These are phyloP conservation scores for Microctonus hyperodae DNA, from an alignment of 2,888 invertebrate genomes.

Conservation along the genomic window DNA sequence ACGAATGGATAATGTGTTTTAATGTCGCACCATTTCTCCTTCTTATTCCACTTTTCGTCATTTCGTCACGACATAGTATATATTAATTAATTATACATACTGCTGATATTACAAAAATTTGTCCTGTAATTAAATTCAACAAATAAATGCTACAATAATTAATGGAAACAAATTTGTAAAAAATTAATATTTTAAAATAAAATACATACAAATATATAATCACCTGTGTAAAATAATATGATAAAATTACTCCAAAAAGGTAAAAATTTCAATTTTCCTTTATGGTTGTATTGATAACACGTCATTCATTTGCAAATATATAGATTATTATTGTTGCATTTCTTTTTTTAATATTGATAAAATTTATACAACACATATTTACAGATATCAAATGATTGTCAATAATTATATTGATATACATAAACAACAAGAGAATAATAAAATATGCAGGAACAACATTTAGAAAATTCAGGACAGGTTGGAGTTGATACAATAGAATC, in stretches of 20 bases:
- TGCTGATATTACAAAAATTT: too few relatives aligned
- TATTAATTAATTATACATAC: too few relatives aligned
- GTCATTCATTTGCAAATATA: neutral
- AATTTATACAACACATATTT: neutral
- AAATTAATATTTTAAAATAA: too few relatives aligned
- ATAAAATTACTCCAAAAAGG: neutral
- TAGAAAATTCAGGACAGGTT: neutral
- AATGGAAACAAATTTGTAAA: too few relatives aligned
- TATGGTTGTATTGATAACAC: neutral
- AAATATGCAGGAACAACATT: neutral
- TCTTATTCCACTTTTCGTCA: too few relatives aligned
- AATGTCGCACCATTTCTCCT: too few relatives aligned
- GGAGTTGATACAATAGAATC: neutral
- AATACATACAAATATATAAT: too few relatives aligned
- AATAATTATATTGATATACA: neutral
- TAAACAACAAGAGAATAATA: neutral
- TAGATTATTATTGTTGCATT: neutral
- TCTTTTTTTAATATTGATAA: neutral
- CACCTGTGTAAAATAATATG: neutral
- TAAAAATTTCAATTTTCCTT: neutral
- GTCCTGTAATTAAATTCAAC: too few relatives aligned
- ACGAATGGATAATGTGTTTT: too few relatives aligned
- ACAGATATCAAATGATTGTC: neutral
- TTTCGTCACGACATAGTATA: too few relatives aligned
- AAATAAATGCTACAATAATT: too few relatives aligned